A percentile compares a stretch with the other conserved stretches of the same genome.
These are phyloP conservation scores for Himalopsyche kuldschensis DNA, from an alignment of 2,888 invertebrate genomes.

Conservation along the genomic window DNA sequence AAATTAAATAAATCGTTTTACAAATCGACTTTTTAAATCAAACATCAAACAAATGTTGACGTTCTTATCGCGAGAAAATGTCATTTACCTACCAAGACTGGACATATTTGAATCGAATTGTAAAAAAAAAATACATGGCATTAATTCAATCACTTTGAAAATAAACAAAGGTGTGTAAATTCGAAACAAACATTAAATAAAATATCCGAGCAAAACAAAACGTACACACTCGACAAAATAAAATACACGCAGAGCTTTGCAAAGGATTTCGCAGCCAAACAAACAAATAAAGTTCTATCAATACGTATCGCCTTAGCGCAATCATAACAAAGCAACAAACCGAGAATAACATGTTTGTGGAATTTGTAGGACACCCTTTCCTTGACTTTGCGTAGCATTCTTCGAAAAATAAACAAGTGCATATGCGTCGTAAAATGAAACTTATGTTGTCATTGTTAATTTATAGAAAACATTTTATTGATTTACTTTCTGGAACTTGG, in stretches of 20 bases:
- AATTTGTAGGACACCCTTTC: neutral
- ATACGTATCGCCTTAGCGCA: neutral
- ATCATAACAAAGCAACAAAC: neutral
- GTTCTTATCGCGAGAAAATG: no score
- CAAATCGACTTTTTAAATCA: no score
- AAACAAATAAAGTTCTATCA: neutral
- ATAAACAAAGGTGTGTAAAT: neutral
- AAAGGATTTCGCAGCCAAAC: neutral
- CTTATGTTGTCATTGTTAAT: no score
- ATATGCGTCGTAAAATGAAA: neutral
- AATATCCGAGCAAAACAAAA: neutral
- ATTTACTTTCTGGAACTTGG: neutral
- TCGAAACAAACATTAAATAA: neutral
- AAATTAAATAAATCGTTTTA: no score
- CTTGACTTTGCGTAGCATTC: neutral
- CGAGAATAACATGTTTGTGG: neutral
- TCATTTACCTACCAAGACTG: neutral
- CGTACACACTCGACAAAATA: neutral
- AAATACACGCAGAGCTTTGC: neutral
- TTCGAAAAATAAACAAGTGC: neutral
- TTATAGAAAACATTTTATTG: neutral
- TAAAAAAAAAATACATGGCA: neutral
- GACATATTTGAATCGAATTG: neutral
- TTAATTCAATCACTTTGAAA: neutral
- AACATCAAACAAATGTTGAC: no score